A percentile compares a stretch with the other conserved stretches of the same genome.
phyloP scores from a whole-genome alignment of 1,140 invertebrate species.

The Nasonia longicornis region DNA sequence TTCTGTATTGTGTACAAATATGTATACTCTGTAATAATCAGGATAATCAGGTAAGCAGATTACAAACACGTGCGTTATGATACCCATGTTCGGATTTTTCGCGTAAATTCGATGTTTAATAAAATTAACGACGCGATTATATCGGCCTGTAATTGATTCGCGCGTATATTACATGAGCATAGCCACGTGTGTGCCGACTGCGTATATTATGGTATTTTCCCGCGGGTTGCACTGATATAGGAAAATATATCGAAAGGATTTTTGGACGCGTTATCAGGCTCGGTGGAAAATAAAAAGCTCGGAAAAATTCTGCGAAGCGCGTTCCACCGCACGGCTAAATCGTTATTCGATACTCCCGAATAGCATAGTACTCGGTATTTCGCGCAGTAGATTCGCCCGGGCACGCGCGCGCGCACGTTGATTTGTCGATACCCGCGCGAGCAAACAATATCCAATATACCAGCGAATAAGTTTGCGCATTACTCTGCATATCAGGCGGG shows the following conservation, averaged over 20 bases:
- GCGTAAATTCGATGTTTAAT: not conserved
- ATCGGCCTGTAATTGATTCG: not conserved
- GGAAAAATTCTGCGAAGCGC: constrained; percentile 4
- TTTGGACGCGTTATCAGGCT: constrained; percentile 18
- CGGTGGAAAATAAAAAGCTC: constrained; percentile 27
- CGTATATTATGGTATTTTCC: not conserved
- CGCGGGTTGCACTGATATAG: not conserved
- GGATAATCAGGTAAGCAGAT: not conserved
- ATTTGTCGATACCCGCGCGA: not conserved
- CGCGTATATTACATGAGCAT: not conserved
- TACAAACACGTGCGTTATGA: not conserved
- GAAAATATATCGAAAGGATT: constrained; percentile 36
- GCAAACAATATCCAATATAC: not conserved
- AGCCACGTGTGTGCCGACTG: not conserved
- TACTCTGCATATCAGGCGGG: not conserved
- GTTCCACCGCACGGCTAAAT: not conserved
- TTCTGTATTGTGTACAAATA: too few relatives aligned
- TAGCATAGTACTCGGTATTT: not conserved
- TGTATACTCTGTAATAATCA: too few relatives aligned
- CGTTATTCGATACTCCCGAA: constrained; percentile 36
- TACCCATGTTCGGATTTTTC: too few relatives aligned
- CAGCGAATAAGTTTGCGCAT: not conserved
- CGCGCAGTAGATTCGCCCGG: not conserved
- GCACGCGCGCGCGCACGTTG: not conserved
- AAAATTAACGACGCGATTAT: not conserved